These are phyloP conservation scores for Trinorchestia longiramus DNA, from an alignment of 1,140 invertebrate genomes.

Conservation along the genomic window DNA sequence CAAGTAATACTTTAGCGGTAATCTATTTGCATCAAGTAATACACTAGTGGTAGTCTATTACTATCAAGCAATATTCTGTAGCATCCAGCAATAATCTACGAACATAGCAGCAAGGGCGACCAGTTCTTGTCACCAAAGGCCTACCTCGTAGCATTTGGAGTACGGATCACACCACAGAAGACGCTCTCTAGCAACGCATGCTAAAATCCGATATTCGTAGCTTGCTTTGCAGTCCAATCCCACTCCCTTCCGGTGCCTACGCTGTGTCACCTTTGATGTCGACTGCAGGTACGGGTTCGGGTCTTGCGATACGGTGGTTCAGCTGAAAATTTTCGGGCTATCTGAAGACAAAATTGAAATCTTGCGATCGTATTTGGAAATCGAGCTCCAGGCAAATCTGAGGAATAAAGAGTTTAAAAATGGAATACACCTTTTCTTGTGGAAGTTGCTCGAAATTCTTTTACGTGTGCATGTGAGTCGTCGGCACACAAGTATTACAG, in stretches of 20 bases:
- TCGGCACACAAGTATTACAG: background rate
- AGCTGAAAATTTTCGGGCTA: background rate
- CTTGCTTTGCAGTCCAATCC: background rate
- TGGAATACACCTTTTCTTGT: background rate
- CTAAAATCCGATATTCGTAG: background rate
- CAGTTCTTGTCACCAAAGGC: background rate
- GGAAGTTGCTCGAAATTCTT: background rate
- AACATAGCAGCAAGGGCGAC: background rate
- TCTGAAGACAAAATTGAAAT: background rate
- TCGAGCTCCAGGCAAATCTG: background rate
- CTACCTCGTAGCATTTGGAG: too few relatives aligned
- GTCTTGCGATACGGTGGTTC: background rate
- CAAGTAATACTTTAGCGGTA: too few relatives aligned
- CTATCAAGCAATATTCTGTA: too few relatives aligned
- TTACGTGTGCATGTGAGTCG: background rate
- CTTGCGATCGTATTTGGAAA: background rate
- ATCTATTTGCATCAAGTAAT: too few relatives aligned
- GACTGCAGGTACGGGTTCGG: background rate
- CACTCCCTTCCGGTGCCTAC: background rate
- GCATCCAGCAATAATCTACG: background rate
- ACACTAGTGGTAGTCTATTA: too few relatives aligned
- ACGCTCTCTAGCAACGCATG: background rate
- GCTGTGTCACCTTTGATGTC: background rate
- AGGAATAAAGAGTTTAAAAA: background rate
- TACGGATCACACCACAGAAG: background rate